These are phyloP conservation scores for Cephalotes varians DNA, from an alignment of 2,888 invertebrate species.

Conservation along the genomic window DNA sequence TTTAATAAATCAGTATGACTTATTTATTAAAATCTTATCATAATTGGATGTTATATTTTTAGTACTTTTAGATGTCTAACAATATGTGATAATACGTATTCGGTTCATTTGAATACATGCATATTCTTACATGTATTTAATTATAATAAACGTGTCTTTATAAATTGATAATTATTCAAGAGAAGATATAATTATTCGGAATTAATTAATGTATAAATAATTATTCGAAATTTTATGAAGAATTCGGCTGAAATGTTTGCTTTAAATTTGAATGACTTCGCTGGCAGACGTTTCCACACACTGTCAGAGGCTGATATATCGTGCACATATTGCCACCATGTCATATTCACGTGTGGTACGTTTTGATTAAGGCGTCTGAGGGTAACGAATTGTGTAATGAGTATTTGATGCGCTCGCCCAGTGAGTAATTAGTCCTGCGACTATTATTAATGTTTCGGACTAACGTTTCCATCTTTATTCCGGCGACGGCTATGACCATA, in stretches of 20 bases:
- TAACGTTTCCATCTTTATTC: slow-evolving; percentile 72
- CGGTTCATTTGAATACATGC: not conserved
- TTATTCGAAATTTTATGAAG: not conserved
- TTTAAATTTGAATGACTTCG: slow-evolving; percentile 27
- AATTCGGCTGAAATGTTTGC: slow-evolving; percentile 19
- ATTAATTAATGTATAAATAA: slow-evolving; percentile 31
- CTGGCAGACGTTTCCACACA: slow-evolving; percentile 12
- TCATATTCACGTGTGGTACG: slow-evolving; percentile 75
- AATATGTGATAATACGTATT: not conserved
- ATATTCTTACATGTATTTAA: not conserved
- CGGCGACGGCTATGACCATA: not conserved
- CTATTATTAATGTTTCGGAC: slow-evolving; percentile 75
- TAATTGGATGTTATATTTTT: not conserved
- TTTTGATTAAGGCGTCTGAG: slow-evolving; percentile 82
- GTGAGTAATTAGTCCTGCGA: slow-evolving; percentile 75
- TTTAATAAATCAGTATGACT: not conserved
- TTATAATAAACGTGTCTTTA: not conserved
- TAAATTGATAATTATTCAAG: not conserved
- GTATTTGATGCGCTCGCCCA: slow-evolving; percentile 77
- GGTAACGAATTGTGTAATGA: slow-evolving; percentile 81
- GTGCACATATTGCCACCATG: slow-evolving; percentile 53
- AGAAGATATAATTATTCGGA: not conserved
- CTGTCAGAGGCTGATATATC: slow-evolving; percentile 47
- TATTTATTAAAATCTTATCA: not conserved
- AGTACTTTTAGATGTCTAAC: not conserved